A percentile compares a stretch with the other conserved stretches of the same genome.
These are phyloP conservation scores for Pseudomyrmex flavicornis DNA, from an alignment of 1,140 invertebrate species.

Conservation along the genomic window DNA sequence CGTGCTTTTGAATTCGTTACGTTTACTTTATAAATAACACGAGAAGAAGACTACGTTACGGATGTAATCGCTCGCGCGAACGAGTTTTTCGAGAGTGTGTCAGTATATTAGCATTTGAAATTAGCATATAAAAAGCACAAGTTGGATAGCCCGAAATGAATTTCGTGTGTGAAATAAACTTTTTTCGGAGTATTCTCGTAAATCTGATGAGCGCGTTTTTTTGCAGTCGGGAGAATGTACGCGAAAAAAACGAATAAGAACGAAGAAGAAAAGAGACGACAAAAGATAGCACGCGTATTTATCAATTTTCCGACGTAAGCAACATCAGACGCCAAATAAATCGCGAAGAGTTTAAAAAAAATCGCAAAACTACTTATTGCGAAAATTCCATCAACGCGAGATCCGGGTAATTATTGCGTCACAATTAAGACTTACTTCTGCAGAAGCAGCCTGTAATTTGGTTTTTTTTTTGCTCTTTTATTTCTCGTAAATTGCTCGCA, in stretches of 20 bases:
- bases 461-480: neutral
- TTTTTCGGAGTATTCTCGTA: conserved; percentile 1
- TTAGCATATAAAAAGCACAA: conserved; percentile 3
- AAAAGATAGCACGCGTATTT: neutral
- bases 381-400: too few relatives aligned
- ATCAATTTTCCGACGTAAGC: neutral
- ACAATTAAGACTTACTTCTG: too few relatives aligned
- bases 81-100: neutral
- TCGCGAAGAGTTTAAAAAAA: neutral
- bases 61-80: too few relatives aligned
- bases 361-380: conserved; percentile 15
- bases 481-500: neutral
- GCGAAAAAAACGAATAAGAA: neutral
- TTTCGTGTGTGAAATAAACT: neutral
- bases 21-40: neutral
- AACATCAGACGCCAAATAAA: neutral
- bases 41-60: neutral
- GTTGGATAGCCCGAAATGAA: neutral
- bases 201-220: conserved; percentile 15
- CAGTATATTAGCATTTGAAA: neutral
- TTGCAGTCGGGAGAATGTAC: too few relatives aligned
- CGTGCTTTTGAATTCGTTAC: neutral
- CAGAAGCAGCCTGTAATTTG: neutral
- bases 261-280: neutral
- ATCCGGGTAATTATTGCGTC: too few relatives aligned